Percentiles rank a stretch among this genome's conserved stretches.
phyloP scores from a whole-genome alignment of 2,113 vertebrate species.

The Tetrao urogallus region DNA sequence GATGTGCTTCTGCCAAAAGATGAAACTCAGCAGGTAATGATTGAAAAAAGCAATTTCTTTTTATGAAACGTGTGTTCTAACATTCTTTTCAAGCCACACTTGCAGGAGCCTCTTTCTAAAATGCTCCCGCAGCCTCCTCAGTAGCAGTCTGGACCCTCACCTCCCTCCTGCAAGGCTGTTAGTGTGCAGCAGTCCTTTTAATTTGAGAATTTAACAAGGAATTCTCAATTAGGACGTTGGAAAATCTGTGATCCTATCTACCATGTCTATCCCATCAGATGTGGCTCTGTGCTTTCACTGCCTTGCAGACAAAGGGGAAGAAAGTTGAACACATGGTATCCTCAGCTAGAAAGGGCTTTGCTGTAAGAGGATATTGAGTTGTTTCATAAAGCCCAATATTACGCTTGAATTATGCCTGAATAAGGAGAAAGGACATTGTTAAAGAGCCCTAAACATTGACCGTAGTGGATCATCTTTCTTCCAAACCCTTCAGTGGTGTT shows the following conservation, averaged over 20 bases:
- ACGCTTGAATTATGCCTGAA: slow-evolving; percentile 67
- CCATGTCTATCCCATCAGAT: slow-evolving; percentile 27
- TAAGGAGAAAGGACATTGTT: slow-evolving; percentile 63
- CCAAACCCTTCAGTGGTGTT: not conserved
- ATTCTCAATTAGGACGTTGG: not conserved
- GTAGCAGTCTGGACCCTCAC: not conserved
- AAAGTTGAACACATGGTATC: slow-evolving; percentile 37
- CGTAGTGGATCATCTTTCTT: slow-evolving; percentile 54
- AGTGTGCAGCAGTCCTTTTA: not conserved
- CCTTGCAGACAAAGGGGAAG: slow-evolving; percentile 27
- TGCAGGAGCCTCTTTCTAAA: not conserved
- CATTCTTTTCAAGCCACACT: not conserved
- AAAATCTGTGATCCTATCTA: slow-evolving; percentile 9
- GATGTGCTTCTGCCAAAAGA: not conserved
- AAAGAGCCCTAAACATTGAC: slow-evolving; percentile 47
- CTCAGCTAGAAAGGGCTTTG: slow-evolving; percentile 45
- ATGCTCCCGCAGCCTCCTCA: not conserved
- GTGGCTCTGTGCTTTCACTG: not conserved
- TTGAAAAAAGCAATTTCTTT: not conserved
- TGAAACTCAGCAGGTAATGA: not conserved
- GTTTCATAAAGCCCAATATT: slow-evolving; percentile 68
- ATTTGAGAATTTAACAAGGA: slow-evolving; percentile 39
- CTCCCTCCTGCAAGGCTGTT: not conserved
- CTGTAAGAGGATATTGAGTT: slow-evolving; percentile 56
- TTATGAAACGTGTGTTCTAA: rapidly evolving